Evolutionary conservation across 2,113 vertebrate genomes (phyloP).

Genomic region (Pseudorectes ferrugineus): DNA sequence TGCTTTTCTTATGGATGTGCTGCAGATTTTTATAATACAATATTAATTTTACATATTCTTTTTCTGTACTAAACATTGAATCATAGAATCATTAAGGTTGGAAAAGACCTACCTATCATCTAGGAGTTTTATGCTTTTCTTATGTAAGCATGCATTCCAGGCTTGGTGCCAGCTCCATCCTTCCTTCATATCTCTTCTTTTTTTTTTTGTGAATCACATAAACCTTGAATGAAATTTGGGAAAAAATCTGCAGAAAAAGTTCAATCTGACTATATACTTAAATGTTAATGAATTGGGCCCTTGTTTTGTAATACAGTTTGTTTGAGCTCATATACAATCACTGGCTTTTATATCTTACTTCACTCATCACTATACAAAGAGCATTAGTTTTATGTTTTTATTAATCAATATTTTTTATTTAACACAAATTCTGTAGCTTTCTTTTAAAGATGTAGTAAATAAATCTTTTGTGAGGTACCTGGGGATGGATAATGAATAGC

Average conservation of each 20-base stretch:
- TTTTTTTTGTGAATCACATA: neutral
- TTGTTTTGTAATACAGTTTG: slow-evolving; percentile 17
- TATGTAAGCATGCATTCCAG: slow-evolving; percentile 35
- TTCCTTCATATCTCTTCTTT: slow-evolving; percentile 33
- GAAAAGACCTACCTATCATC: neutral
- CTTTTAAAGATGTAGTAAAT: slow-evolving; percentile 60
- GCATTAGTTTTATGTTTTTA: slow-evolving; percentile 52
- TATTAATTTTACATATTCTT: slow-evolving; percentile 46
- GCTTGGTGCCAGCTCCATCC: slow-evolving; percentile 62
- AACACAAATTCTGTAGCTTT: slow-evolving; percentile 61
- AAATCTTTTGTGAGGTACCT: slow-evolving; percentile 60
- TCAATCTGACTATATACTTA: neutral
- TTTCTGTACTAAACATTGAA: slow-evolving; percentile 39
- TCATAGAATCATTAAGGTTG: neutral
- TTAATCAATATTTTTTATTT: slow-evolving; percentile 68
- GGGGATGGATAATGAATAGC: slow-evolving; percentile 49
- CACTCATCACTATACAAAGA: slow-evolving; percentile 62
- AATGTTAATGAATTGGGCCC: slow-evolving; percentile 54
- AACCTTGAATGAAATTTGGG: slow-evolving; percentile 18
- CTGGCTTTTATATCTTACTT: slow-evolving; percentile 49
- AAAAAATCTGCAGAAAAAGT: slow-evolving; percentile 55
- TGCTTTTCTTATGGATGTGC: slow-evolving; percentile 4
- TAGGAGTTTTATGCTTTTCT: slow-evolving; percentile 47
- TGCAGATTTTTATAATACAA: slow-evolving; percentile 36
- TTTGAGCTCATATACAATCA: slow-evolving; percentile 7